A percentile compares a stretch with the other conserved stretches of the same genome.
Conservation (phyloP, 1,140 invertebrate genomes). For the Dinoponera quadriceps region DNA sequence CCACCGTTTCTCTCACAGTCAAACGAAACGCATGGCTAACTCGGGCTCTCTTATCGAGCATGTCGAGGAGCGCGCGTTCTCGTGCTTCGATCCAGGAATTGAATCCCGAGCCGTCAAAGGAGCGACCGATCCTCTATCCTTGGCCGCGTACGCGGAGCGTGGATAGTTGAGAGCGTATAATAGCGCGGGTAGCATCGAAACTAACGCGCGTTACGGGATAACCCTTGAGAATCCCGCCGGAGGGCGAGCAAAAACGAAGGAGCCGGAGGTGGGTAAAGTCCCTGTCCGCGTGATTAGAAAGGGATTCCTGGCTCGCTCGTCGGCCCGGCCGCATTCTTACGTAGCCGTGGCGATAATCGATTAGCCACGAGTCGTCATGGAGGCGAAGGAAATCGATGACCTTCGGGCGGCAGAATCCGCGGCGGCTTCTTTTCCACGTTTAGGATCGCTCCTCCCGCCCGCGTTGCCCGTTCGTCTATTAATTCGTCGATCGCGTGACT, state of each 20-base stretch:
- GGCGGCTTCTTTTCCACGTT: slow-evolving; percentile 37
- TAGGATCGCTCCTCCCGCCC: slow-evolving; percentile 23
- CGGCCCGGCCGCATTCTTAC: slow-evolving; percentile 53
- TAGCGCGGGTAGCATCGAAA: slow-evolving; percentile 31
- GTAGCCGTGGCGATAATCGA: slow-evolving; percentile 60
- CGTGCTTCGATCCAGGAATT: background rate
- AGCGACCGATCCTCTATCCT: background rate
- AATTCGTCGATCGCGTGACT: slow-evolving; percentile 17
- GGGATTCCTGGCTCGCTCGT: slow-evolving; percentile 49
- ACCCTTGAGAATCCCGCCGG: slow-evolving; percentile 20
- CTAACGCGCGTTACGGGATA: slow-evolving; percentile 47
- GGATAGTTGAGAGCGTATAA: slow-evolving; percentile 41
- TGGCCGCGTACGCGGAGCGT: background rate
- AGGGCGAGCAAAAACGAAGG: slow-evolving; percentile 46
- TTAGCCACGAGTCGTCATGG: slow-evolving; percentile 62
- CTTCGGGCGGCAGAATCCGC: slow-evolving; percentile 44
- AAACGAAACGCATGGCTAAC: background rate
- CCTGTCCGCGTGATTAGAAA: slow-evolving; percentile 57
- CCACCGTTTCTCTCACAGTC: background rate
- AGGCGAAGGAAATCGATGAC: slow-evolving; percentile 65
- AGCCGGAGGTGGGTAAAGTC: slow-evolving; percentile 21
- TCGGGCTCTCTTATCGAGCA: background rate
- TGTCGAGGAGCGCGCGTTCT: background rate
- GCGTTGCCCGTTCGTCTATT: slow-evolving; percentile 16
- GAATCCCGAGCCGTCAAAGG: slow-evolving; percentile 12